A percentile compares a stretch with the other conserved stretches of the same genome.
Conservation (phyloP, 2,113 vertebrate genomes). For the Caracal caracal region DNA sequence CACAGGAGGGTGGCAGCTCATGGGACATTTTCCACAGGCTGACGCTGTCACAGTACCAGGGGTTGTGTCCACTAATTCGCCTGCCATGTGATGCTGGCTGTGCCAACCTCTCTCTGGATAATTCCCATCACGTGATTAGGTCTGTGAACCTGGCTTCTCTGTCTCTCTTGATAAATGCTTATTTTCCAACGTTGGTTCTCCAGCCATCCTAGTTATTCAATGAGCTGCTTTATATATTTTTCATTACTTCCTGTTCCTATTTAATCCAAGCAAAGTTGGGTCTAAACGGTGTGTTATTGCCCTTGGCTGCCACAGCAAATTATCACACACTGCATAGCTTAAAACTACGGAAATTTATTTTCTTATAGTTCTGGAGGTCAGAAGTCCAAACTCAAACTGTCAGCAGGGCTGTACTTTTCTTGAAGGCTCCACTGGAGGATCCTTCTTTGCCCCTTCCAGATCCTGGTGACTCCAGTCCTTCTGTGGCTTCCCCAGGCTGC, state of each 20-base stretch:
- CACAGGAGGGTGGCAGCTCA: fast-evolving
- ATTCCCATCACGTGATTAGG: fast-evolving
- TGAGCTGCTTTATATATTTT: not conserved
- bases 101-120: too few relatives aligned
- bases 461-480: fast-evolving
- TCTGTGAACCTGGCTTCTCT: not conserved
- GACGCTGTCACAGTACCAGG: too few relatives aligned
- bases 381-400: not conserved
- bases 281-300: not conserved
- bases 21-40: not conserved
- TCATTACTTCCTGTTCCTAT: not conserved
- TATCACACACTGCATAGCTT: not conserved
- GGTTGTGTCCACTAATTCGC: too few relatives aligned
- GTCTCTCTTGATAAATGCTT: not conserved
- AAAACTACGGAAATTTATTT: not conserved
- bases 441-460: too few relatives aligned
- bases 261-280: not conserved
- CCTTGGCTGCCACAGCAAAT: not conserved
- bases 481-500: fast-evolving
- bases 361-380: not conserved
- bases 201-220: not conserved
- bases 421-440: fast-evolving
- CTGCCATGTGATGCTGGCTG: fast-evolving
- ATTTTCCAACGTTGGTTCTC: not conserved
- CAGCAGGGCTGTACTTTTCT: too few relatives aligned